Conservation (phyloP, 1,140 invertebrate genomes). For the Brachionus asplanchnoidis region DNA sequence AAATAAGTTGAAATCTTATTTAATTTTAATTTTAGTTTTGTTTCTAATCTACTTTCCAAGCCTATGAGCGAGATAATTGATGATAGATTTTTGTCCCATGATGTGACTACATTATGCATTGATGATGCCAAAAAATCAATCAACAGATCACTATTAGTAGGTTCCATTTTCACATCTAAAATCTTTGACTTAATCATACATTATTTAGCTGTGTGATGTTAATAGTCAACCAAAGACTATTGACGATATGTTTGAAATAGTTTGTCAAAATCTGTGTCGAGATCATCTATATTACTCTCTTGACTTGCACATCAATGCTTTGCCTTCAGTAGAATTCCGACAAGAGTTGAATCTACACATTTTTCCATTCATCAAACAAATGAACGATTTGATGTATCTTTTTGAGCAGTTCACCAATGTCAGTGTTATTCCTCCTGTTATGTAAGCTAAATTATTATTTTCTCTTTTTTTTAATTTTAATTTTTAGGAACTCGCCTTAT, state of each 20-base stretch:
- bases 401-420: constrained; percentile 36
- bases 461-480: not conserved
- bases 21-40: not conserved
- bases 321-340: not conserved
- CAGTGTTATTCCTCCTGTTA: not conserved
- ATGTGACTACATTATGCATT: constrained; percentile 30
- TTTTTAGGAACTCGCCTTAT: not conserved
- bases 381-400: constrained; percentile 36
- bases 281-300: constrained; percentile 34
- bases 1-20: not conserved
- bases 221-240: not conserved
- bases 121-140: constrained; percentile 38
- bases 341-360: constrained; percentile 31
- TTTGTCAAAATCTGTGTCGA: not conserved
- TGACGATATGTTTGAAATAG: constrained; percentile 29
- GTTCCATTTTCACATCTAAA: not conserved
- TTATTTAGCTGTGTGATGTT: not conserved
- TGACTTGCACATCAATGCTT: constrained; percentile 33
- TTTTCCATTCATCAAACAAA: constrained; percentile 29
- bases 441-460: not conserved
- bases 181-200: not conserved
- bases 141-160: not conserved
- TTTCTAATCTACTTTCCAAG: constrained; percentile 31
- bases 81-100: constrained; percentile 26
- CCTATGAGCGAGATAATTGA: not conserved